These are phyloP conservation scores for Dromas ardeola DNA, from an alignment of 2,113 vertebrate species.

Conservation along the genomic window DNA sequence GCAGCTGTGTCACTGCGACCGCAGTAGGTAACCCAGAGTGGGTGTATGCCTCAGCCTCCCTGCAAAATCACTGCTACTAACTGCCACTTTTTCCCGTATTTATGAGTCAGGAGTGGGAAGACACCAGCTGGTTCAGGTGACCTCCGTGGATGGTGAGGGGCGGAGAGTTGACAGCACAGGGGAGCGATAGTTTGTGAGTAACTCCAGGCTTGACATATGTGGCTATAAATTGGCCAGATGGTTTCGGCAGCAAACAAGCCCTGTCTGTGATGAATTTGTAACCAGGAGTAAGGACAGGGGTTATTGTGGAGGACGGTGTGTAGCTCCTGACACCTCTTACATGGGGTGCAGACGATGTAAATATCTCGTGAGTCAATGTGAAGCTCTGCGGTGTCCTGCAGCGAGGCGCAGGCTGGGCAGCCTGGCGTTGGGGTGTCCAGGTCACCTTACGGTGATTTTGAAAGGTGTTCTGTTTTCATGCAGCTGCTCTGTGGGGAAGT, in stretches of 20 bases:
- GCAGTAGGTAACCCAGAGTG: background rate
- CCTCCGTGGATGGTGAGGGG: background rate
- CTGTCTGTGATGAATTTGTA: background rate
- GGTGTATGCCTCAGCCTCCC: background rate
- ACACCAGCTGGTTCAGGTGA: background rate
- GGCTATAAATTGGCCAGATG: background rate
- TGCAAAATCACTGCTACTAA: background rate
- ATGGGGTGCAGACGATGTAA: rapidly evolving
- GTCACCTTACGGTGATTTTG: background rate
- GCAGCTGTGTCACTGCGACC: background rate
- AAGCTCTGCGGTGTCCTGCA: background rate
- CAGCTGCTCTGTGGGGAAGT: background rate
- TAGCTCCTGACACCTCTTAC: background rate
- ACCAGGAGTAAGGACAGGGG: background rate
- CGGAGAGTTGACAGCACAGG: background rate
- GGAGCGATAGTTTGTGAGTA: background rate
- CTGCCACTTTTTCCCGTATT: background rate
- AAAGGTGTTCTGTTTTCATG: background rate
- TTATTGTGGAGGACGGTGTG: background rate
- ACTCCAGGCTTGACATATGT: background rate
- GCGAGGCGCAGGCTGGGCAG: background rate
- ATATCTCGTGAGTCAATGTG: background rate
- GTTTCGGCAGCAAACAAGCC: background rate
- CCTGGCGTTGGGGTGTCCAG: background rate
- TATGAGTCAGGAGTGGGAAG: background rate